Base-by-base conservation (phyloP, 2,888 invertebrate genomes). In the Lamellibrachia satsuma region DNA sequence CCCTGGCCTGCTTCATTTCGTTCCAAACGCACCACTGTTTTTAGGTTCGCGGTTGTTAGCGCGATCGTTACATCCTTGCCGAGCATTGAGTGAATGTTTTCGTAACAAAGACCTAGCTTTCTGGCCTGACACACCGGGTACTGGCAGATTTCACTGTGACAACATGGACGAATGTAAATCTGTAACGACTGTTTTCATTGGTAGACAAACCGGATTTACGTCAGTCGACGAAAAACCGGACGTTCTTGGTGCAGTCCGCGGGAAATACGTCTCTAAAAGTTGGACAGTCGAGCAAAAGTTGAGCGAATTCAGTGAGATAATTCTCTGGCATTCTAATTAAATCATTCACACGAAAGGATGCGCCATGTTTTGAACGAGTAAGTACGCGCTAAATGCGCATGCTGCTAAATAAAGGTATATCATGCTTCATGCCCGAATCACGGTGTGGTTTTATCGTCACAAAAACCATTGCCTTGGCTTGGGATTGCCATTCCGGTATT, bases 1-100 rank as follows among this genome's bases (percentile, higher is more conserved):
- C 75, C 75, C 75, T 75, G 75, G 75, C 75, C 75, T 75, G 75
- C n/a, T 75, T 75, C 75, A 75, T 75, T 75, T 75, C 75, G 75
- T 75, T 75, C 75, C 75, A 75, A 22, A 75, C 6, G 75, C n/a
- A 11, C 22, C 75, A 75, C 75, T n/a, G 75, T 75, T 75, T 75
- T 57, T 75, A 22, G 75, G 75, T 75, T 15, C 75, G 75, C 75
- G 22, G n/a, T 22, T 75, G 75, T 75, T 75, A 75, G 75, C 75
- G 75, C 75, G 75, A 75, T 75, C n/a, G 75, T 75, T 75, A 75
- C 75, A 75, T 75, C 75, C 75, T 75, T 75, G n/a, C 22, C 22
- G 22, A 75, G 75, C 75, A 75, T 75, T 75, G 75, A 15, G 75
- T 75, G 15, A 22, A 75, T 75, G 15, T 75, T 75, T 75, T 75